Evolutionary conservation across 2,113 vertebrate genomes (phyloP).

Genomic region (Boulengeromyrus knoepffleri): DNA sequence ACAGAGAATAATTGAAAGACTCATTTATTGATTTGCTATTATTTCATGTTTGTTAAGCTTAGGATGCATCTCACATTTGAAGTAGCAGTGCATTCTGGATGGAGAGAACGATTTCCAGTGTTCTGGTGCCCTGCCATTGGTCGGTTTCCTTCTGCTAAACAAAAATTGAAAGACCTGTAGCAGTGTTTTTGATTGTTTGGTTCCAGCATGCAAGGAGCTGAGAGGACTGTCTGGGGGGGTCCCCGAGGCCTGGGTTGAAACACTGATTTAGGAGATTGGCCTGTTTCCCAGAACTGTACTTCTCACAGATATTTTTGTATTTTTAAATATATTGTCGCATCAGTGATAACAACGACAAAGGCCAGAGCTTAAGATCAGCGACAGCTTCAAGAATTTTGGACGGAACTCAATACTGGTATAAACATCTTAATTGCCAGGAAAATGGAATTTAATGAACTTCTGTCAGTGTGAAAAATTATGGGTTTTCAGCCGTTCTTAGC

Average conservation of each 20-base stretch:
- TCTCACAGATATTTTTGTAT: neutral
- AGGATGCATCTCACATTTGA: neutral
- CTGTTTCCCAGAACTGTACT: neutral
- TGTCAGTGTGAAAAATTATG: neutral
- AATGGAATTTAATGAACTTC: neutral
- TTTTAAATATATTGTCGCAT: neutral
- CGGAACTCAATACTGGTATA: neutral
- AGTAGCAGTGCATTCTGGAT: neutral
- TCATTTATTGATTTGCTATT: neutral
- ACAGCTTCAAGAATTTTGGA: neutral
- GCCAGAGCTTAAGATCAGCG: slow-evolving; percentile 7
- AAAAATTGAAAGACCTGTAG: neutral
- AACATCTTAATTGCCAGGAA: slow-evolving; percentile 9
- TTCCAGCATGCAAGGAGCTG: neutral
- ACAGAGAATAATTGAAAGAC: neutral
- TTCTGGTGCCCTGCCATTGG: neutral
- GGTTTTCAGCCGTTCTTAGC: neutral
- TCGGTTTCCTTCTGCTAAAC: neutral
- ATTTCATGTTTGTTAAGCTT: neutral
- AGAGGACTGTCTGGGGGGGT: neutral
- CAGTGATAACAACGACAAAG: neutral
- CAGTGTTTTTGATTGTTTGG: neutral
- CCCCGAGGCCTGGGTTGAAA: neutral
- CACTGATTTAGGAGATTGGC: neutral
- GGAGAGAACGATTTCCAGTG: neutral